Conservation (phyloP, 2,797 vertebrate genomes). For the Nannoperca obscura region DNA sequence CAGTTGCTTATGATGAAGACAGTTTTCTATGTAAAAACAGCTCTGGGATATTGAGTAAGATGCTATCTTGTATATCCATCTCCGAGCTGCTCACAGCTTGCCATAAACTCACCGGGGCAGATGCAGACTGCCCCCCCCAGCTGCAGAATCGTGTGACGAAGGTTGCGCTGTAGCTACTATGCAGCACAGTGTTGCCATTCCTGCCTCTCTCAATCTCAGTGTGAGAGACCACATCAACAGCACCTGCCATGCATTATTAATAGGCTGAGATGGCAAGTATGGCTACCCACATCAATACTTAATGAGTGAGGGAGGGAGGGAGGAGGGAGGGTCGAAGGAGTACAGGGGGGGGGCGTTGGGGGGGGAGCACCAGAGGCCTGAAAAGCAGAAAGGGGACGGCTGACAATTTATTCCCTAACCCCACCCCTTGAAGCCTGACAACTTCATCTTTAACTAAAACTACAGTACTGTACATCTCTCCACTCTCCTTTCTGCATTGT, state of each 20-base stretch:
- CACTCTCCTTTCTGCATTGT: conserved; percentile 42
- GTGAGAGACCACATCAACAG: conserved; percentile 98
- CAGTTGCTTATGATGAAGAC: conserved; percentile 73
- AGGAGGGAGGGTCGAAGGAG: conserved; percentile 70
- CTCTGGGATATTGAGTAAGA: conserved; percentile 76
- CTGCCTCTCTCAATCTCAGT: conserved; percentile 92
- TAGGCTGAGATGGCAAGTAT: conserved; percentile 99
- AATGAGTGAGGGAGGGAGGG: conserved; percentile 87
- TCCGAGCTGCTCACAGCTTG: conserved; percentile 71
- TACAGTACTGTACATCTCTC: conserved; percentile 51
- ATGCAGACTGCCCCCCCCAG: conserved; percentile 10
- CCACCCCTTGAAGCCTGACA: conserved; percentile 70
- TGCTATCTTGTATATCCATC: conserved; percentile 79
- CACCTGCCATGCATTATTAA: conserved; percentile 99
- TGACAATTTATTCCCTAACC: conserved; percentile 78
- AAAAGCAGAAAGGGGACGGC: conserved; percentile 74
- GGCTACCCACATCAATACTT: conserved; percentile 99
- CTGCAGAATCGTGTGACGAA: conserved; percentile 59
- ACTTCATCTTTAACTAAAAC: conserved; percentile 73
- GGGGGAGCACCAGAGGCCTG: conserved; percentile 58
- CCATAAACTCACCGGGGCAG: conserved; percentile 76
- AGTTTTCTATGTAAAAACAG: conserved; percentile 74
- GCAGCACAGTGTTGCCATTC: conserved; percentile 78
- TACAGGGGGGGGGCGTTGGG: conserved; percentile 48
- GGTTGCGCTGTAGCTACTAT: conserved; percentile 76